These are phyloP conservation scores for Scomber japonicus DNA, from an alignment of 2,113 vertebrate species.

Conservation along the genomic window DNA sequence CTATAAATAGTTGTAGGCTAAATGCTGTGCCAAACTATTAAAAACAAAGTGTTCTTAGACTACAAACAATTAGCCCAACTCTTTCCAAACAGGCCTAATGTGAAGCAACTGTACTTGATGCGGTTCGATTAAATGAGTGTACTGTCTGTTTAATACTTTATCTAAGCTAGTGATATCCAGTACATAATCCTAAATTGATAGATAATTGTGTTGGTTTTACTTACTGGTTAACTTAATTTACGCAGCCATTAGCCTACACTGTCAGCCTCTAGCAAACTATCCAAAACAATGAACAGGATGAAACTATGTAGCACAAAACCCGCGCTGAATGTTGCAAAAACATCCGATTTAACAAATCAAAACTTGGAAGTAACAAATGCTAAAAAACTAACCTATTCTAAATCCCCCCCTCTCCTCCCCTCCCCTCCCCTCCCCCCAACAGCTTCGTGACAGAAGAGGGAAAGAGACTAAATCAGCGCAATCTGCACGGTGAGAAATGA, in stretches of 20 bases:
- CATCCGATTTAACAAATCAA: conserved; percentile 8
- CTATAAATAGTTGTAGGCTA: too few relatives aligned
- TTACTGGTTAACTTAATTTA: conserved; percentile 6
- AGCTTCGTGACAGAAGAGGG: conserved; percentile 18
- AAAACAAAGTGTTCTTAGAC: background rate
- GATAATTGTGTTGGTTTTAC: conserved; percentile 4
- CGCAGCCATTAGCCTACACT: background rate
- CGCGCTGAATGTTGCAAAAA: conserved; percentile 23
- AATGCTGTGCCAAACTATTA: background rate
- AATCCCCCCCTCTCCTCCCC: background rate
- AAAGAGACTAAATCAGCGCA: conserved; percentile 42
- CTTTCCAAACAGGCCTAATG: background rate
- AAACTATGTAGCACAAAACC: conserved; percentile 25
- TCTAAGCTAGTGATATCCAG: background rate
- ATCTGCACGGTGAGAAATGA: conserved; percentile 27
- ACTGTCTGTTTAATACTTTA: background rate
- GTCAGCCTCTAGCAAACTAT: background rate
- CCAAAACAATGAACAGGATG: conserved; percentile 19
- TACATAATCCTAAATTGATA: background rate
- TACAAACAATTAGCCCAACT: too few relatives aligned
- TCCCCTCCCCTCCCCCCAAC: background rate
- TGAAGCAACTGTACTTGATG: background rate
- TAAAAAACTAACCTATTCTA: background rate
- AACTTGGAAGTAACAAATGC: background rate
- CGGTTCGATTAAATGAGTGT: background rate